Evolutionary conservation across 2,797 vertebrate genomes (phyloP), one percentile per base, ranked within the genome.

Genomic region (Argya squamiceps): DNA sequence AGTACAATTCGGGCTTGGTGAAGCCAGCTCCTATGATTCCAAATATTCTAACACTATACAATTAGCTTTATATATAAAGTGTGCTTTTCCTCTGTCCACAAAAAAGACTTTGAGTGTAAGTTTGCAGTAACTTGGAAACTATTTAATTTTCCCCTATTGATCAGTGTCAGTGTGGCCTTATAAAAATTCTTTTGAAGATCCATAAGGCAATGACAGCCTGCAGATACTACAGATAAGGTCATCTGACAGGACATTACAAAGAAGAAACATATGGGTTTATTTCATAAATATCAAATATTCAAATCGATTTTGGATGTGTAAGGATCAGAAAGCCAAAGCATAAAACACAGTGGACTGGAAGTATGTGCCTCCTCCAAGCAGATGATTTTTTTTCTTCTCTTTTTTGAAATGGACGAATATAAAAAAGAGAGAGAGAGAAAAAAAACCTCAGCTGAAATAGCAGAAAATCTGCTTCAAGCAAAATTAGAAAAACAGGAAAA

Each of bases 281-380:
- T 91, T 73, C 24, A 17, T n/a, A 44, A 53, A 6, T 19, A n/a
- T 9, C 7, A 67, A 43, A 67, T 16, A 8, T 58, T 70, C 3
- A 2, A 52, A 62, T 67, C 26, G 30, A 1, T 70, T 10, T 30
- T 0, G 2, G 17, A 47, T 2, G 1, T 7, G 3, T 32, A 59
- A 39, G 60, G 32, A 73, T 47, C 29, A 70, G 32, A 77, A 80
- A 77, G 7, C 2, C 5, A 21, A 86, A 73, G 10, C 13, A n/a
- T 14, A 50, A 59, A 44, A 58, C 3, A 16, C 1, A 5, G 16
- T 71, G 17, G 16, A n/a, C 11, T 39, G 22, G 19, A 88, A 76
- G 2, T 12, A 47, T 6, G 2, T 12, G 2, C 9, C 6, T 81
- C 6, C 21, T 16, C 6, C 11, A 52, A 27, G 12, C 1, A 70